Conservation (phyloP, 2,113 vertebrate species). For the Rhodinocichla rosea region DNA sequence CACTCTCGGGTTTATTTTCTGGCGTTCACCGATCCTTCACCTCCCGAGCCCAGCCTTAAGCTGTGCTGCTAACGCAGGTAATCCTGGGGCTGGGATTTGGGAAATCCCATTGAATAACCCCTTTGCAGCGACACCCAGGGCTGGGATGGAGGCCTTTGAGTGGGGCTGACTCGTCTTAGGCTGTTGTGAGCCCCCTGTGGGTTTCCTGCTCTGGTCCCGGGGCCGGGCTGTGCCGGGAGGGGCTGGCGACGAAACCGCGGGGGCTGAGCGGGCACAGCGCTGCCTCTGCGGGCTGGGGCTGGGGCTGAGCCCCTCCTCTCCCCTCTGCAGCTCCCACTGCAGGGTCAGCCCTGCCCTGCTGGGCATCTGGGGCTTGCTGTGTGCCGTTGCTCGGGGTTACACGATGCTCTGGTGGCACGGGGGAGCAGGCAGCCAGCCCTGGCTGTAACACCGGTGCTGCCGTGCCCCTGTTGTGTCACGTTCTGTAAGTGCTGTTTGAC, state of each 20-base stretch:
- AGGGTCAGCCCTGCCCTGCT: neutral
- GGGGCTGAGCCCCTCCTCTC: neutral
- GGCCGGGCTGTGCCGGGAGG: neutral
- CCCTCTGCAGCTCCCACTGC: neutral
- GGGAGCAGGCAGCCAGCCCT: neutral
- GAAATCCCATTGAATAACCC: neutral
- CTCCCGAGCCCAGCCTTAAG: neutral
- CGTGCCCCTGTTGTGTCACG: neutral
- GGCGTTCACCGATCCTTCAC: neutral
- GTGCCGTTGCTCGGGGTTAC: accelerated
- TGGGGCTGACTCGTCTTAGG: neutral
- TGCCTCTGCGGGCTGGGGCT: neutral
- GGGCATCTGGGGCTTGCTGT: neutral
- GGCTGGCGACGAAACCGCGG: neutral
- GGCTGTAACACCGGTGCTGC: neutral
- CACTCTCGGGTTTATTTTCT: neutral
- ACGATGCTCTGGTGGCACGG: neutral
- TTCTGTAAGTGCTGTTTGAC: neutral
- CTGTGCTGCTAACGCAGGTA: neutral
- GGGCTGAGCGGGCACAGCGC: neutral
- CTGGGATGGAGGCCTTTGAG: neutral
- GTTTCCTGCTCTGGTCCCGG: neutral
- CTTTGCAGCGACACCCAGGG: neutral
- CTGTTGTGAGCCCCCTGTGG: neutral
- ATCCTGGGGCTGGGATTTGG: neutral